Conservation (phyloP, 2,113 vertebrate genomes). For the Dissostichus mawsoni region DNA sequence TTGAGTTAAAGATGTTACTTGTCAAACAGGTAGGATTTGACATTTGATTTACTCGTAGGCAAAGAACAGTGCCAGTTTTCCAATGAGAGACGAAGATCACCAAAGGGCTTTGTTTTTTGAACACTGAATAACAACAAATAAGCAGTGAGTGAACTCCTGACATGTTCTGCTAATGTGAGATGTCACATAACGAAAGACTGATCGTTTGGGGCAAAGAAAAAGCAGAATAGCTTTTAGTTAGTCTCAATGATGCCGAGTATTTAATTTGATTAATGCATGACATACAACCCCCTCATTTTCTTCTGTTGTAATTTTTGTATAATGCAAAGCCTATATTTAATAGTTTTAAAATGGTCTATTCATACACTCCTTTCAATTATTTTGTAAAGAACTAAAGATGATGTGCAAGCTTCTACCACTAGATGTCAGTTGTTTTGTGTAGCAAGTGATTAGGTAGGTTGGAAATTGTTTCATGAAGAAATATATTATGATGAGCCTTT, state of each 20-base stretch:
- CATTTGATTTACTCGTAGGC: neutral
- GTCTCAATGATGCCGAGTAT: too few species aligned
- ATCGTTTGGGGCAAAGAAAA: neutral
- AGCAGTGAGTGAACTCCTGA: neutral
- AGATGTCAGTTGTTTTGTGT: neutral
- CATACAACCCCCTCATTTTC: too few species aligned
- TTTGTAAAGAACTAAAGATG: too few species aligned
- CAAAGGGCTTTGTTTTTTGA: neutral
- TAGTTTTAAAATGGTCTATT: neutral
- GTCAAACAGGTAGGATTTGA: neutral
- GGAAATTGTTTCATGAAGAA: neutral
- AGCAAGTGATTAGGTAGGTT: neutral
- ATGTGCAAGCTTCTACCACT: neutral
- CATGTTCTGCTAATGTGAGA: neutral
- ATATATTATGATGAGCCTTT: neutral
- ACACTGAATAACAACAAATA: neutral
- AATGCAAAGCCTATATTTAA: neutral
- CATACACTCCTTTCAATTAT: too few species aligned
- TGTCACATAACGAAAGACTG: neutral
- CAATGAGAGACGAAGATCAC: neutral
- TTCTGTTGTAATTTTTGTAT: too few species aligned
- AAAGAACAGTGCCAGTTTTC: neutral
- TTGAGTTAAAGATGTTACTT: neutral
- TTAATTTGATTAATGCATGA: too few species aligned
- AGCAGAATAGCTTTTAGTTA: too few species aligned